Conservation (phyloP, 2,888 invertebrate genomes). For the Himalopsyche tibetana region DNA sequence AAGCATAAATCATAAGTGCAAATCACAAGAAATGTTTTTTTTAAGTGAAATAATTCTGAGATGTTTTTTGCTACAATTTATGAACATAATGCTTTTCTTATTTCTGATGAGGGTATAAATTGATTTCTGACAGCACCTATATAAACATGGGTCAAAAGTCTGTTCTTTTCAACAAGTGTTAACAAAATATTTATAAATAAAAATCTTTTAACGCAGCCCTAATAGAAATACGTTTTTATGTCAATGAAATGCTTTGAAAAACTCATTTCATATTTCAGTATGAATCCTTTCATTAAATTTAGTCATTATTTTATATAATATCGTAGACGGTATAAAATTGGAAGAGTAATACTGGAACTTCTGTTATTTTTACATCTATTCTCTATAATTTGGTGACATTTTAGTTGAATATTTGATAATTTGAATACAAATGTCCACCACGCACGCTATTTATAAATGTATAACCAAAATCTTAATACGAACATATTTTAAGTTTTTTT, state of each 20-base stretch:
- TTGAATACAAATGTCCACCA: no score
- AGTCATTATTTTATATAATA: no score
- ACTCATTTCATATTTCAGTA: not conserved
- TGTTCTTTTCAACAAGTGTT: slow-evolving; percentile 5
- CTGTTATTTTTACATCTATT: no score
- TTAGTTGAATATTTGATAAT: no score
- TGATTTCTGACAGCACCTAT: slow-evolving; percentile 42
- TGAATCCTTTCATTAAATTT: not conserved
- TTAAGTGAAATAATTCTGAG: slow-evolving; percentile 39
- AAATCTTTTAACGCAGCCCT: not conserved
- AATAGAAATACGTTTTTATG: not conserved
- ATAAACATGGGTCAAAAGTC: slow-evolving; percentile 41
- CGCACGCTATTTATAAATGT: no score
- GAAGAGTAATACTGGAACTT: no score
- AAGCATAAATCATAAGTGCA: slow-evolving; percentile 40
- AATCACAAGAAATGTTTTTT: slow-evolving; percentile 35
- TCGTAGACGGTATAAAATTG: no score
- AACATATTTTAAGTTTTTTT: no score
- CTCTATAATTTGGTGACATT: no score
- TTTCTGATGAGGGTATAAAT: slow-evolving; percentile 39
- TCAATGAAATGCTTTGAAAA: not conserved
- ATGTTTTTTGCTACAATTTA: slow-evolving; percentile 37
- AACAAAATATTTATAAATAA: not conserved
- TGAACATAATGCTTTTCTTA: slow-evolving; percentile 40
- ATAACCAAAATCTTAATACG: no score